Percentiles rank a stretch among this genome's conserved stretches.
phyloP scores from a whole-genome alignment of 2,888 invertebrate genomes.

The Erannis defoliaria region DNA sequence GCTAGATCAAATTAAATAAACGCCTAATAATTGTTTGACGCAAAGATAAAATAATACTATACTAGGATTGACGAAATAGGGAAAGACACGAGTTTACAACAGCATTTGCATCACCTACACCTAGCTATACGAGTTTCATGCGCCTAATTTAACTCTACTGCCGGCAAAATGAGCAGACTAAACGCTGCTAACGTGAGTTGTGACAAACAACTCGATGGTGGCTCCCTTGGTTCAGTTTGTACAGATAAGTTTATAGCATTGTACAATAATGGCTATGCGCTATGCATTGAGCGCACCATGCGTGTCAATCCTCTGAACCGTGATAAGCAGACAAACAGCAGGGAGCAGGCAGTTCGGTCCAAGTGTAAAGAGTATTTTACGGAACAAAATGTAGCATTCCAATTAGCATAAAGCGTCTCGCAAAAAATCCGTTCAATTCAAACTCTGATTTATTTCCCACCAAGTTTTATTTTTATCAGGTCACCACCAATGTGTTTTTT shows the following conservation, averaged over 20 bases:
- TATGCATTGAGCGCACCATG: constrained; percentile 67
- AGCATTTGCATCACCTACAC: constrained; percentile 38
- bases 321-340: constrained; percentile 60
- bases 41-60: no score
- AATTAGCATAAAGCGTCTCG: no score
- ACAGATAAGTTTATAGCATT: neutral
- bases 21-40: constrained; percentile 14
- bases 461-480: neutral
- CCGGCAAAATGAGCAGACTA: neutral
- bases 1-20: constrained; percentile 19
- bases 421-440: no score
- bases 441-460: neutral
- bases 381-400: neutral
- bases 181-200: neutral
- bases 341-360: constrained; percentile 50
- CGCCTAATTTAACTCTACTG: neutral
- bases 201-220: neutral
- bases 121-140: constrained; percentile 26
- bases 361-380: constrained; percentile 22
- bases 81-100: constrained; percentile 35
- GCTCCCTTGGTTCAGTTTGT: neutral
- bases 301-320: constrained; percentile 80
- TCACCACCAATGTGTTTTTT: constrained; percentile 13
- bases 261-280: constrained; percentile 45
- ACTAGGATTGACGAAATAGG: constrained; percentile 35